Conservation (phyloP, 2,113 vertebrate genomes). For the Dasyornis broadbenti region DNA sequence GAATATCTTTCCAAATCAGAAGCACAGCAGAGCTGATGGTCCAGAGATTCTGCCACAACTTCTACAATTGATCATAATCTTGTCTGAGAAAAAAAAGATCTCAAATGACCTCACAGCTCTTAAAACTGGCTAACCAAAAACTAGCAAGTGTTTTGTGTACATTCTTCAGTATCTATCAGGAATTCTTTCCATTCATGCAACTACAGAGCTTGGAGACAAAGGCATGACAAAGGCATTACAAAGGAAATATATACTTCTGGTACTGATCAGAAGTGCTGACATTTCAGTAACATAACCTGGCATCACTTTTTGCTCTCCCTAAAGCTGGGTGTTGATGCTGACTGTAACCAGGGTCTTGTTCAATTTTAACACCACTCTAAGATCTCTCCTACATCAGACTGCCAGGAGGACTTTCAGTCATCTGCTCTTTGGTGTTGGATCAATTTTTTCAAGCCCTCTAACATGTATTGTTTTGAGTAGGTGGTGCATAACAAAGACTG, state of each 20-base stretch:
- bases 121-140: neutral
- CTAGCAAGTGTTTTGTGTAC: neutral
- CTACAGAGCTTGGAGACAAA: neutral
- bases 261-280: neutral
- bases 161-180: neutral
- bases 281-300: neutral
- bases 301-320: neutral
- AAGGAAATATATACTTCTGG: neutral
- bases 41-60: neutral
- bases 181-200: neutral
- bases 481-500: neutral
- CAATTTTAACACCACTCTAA: neutral
- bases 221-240: neutral
- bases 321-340: neutral
- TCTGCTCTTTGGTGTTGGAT: neutral
- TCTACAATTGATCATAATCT: neutral
- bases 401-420: neutral
- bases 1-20: neutral
- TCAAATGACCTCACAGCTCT: neutral
- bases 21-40: neutral
- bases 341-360: neutral
- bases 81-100: neutral
- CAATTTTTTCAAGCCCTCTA: constrained; percentile 1
- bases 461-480: neutral
- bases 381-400: neutral